Evolutionary conservation across 2,113 vertebrate genomes (phyloP).

Genomic region (Caracal caracal): DNA sequence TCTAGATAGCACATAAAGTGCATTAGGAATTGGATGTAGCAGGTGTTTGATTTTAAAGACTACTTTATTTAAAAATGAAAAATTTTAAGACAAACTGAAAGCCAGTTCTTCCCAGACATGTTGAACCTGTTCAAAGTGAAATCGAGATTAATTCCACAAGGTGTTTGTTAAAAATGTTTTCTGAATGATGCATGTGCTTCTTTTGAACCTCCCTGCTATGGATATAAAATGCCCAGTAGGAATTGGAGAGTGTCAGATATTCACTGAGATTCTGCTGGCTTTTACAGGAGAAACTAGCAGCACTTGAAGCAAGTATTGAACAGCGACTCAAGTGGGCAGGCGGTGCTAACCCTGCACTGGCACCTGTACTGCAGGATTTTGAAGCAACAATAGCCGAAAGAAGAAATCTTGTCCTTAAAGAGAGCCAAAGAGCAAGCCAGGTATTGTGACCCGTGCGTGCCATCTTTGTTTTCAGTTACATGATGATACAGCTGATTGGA

Average conservation of each 20-base stretch:
- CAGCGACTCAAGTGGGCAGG: slow-evolving; percentile 99
- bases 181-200: neutral
- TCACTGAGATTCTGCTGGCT: neutral
- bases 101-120: neutral
- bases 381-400: slow-evolving; percentile 97
- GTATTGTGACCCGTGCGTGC: slow-evolving; percentile 71
- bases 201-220: neutral
- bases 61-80: slow-evolving; percentile 19
- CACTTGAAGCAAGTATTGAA: slow-evolving; percentile 97
- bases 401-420: slow-evolving; percentile 93
- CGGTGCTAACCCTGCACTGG: slow-evolving; percentile 96
- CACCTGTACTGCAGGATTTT: slow-evolving; percentile 98
- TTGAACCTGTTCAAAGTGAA: slow-evolving; percentile 1
- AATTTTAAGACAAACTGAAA: slow-evolving; percentile 22
- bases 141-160: neutral
- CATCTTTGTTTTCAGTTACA: neutral
- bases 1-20: neutral
- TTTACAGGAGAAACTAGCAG: slow-evolving; percentile 93
- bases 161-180: slow-evolving; percentile 12
- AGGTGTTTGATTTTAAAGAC: neutral
- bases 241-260: neutral
- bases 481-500: neutral
- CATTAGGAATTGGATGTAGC: neutral
- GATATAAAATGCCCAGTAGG: neutral
- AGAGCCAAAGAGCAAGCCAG: slow-evolving; percentile 96